Conservation (phyloP, 2,888 invertebrate genomes). For the Archaeoteleia sp. region DNA sequence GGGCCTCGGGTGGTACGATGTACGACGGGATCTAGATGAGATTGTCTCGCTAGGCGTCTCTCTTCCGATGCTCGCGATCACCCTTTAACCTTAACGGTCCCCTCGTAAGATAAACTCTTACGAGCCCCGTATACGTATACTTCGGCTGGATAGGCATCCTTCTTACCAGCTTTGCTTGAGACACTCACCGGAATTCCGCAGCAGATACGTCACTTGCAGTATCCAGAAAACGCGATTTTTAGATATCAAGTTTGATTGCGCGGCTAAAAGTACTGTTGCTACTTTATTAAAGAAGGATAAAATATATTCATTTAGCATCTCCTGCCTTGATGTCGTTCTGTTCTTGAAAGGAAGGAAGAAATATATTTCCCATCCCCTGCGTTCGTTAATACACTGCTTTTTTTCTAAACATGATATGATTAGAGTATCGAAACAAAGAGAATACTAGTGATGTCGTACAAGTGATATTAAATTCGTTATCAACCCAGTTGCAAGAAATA, state of each 20-base stretch:
- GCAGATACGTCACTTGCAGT: conserved; percentile 42
- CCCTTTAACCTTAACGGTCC: conserved; percentile 68
- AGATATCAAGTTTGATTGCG: conserved; percentile 31
- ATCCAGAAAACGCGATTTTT: conserved; percentile 22
- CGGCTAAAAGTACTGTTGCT: conserved; percentile 10
- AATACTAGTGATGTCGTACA: conserved; percentile 28
- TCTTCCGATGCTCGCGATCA: conserved; percentile 61
- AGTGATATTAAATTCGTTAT: conserved; percentile 51
- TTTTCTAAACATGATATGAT: no score
- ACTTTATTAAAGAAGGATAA: conserved; percentile 11
- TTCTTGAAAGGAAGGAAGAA: neutral
- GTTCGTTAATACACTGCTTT: no score
- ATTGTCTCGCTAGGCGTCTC: conserved; percentile 71
- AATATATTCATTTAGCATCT: neutral
- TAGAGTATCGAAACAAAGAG: no score
- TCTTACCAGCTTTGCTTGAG: conserved; percentile 42
- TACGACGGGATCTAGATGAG: conserved; percentile 75
- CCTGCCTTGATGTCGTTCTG: neutral
- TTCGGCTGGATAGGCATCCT: conserved; percentile 39
- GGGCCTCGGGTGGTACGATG: conserved; percentile 72
- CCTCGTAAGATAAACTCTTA: conserved; percentile 70
- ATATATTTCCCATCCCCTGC: no score
- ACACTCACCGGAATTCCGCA: conserved; percentile 33
- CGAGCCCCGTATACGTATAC: conserved; percentile 55
- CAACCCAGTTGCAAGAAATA: conserved; percentile 40